Conservation (phyloP, 1,140 invertebrate genomes). For the Babylonia areolata region DNA sequence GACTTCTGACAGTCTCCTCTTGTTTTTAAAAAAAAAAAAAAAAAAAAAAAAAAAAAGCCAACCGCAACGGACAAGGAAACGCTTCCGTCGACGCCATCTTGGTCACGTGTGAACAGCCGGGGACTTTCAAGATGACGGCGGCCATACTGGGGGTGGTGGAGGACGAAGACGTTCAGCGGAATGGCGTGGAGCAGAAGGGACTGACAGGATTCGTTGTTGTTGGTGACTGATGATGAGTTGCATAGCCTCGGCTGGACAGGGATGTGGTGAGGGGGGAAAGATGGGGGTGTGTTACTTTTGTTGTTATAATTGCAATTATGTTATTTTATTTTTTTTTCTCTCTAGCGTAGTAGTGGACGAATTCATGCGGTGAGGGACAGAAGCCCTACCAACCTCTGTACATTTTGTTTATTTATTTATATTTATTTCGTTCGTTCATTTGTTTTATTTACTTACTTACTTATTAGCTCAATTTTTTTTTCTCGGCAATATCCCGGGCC, state of each 20-base stretch:
- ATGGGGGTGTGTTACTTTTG: background rate
- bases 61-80: background rate
- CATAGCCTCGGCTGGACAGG: background rate
- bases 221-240: no score
- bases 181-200: background rate
- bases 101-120: background rate
- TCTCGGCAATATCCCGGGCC: conserved; percentile 39
- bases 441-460: conserved; percentile 1
- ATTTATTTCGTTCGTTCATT: no score
- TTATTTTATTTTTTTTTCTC: no score
- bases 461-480: background rate
- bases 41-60: no score
- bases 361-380: background rate
- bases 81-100: background rate
- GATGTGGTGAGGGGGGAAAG: background rate
- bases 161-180: conserved; percentile 25
- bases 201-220: no score
- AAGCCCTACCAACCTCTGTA: background rate
- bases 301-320: background rate
- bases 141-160: conserved; percentile 16
- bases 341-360: background rate
- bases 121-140: background rate
- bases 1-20: no score
- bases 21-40: no score
- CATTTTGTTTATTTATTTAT: no score